Percentiles rank a stretch among this genome's conserved stretches.
phyloP scores from a whole-genome alignment of 2,797 vertebrate genomes.

The Coccyzus lansbergi region DNA sequence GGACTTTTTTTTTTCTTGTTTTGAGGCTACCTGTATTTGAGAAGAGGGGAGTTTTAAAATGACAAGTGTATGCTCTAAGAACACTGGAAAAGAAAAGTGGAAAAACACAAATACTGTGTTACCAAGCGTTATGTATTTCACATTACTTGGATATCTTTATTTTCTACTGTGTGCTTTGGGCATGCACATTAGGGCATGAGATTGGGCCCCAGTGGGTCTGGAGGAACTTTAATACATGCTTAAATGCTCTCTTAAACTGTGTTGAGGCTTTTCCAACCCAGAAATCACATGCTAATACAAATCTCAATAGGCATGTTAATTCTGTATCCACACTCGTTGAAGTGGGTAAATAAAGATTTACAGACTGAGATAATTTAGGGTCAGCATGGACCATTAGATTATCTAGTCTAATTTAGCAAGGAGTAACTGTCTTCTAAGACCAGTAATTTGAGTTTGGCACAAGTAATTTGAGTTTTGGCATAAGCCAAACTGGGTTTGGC shows the following conservation, averaged over 20 bases:
- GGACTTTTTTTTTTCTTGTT: constrained; percentile 4
- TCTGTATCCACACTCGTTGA: background rate
- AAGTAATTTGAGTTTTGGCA: background rate
- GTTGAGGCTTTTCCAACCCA: constrained; percentile 1
- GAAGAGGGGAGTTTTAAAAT: constrained; percentile 22
- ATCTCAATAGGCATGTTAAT: background rate
- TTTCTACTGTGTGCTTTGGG: background rate
- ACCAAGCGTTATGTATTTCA: background rate
- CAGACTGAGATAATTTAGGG: background rate
- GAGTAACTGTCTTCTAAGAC: background rate
- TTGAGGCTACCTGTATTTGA: constrained; percentile 15
- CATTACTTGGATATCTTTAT: background rate
- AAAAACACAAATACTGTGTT: background rate
- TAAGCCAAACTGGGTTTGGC: background rate
- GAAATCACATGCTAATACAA: background rate
- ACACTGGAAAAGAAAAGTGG: background rate
- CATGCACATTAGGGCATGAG: background rate
- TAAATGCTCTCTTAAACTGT: background rate
- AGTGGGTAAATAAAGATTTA: background rate
- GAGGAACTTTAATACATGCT: background rate
- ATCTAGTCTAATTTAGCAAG: background rate
- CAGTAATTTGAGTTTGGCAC: background rate
- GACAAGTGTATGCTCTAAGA: background rate
- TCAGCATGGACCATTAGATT: background rate
- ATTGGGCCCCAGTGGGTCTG: background rate